phyloP scores from a whole-genome alignment of 1,140 invertebrate genomes.

The Drosophila aff. region DNA sequence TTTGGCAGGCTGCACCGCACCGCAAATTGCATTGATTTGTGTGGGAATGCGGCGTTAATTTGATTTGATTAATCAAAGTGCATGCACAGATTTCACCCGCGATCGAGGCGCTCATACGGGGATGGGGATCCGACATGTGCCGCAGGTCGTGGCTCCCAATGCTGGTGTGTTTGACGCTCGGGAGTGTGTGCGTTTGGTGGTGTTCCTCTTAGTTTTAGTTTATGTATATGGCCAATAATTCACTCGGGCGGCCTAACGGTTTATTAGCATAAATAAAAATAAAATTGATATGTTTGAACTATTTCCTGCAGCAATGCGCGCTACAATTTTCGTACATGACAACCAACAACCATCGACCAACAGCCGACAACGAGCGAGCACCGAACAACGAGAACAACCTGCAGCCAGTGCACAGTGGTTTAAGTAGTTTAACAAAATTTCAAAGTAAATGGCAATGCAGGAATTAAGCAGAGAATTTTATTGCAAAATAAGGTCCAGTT shows the following conservation, averaged over 20 bases:
- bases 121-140: slow-evolving; percentile 48
- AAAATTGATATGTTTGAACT: slow-evolving; percentile 84
- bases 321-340: slow-evolving; percentile 83
- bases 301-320: slow-evolving; percentile 82
- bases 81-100: slow-evolving; percentile 69
- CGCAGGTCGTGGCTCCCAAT: slow-evolving; percentile 58
- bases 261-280: slow-evolving; percentile 84
- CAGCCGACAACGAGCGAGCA: slow-evolving; percentile 34
- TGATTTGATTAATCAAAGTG: slow-evolving; percentile 81
- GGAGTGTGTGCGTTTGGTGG: slow-evolving; percentile 19
- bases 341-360: slow-evolving; percentile 69
- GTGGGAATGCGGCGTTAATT: slow-evolving; percentile 79
- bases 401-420: slow-evolving; percentile 54
- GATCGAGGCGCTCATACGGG: slow-evolving; percentile 10
- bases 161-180: slow-evolving; percentile 19
- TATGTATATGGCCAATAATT: slow-evolving; percentile 75
- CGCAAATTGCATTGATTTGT: slow-evolving; percentile 82
- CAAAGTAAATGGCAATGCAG: no score
- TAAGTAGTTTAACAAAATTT: neutral
- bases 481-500: neutral
- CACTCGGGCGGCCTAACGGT: slow-evolving; percentile 75
- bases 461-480: neutral
- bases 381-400: slow-evolving; percentile 76
- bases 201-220: slow-evolving; percentile 21
- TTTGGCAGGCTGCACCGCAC: slow-evolving; percentile 56